Evolutionary conservation across 1,140 invertebrate species (phyloP), one percentile per base, ranked within the genome.

Genomic region (Bursaphelenchus mucronatus): DNA sequence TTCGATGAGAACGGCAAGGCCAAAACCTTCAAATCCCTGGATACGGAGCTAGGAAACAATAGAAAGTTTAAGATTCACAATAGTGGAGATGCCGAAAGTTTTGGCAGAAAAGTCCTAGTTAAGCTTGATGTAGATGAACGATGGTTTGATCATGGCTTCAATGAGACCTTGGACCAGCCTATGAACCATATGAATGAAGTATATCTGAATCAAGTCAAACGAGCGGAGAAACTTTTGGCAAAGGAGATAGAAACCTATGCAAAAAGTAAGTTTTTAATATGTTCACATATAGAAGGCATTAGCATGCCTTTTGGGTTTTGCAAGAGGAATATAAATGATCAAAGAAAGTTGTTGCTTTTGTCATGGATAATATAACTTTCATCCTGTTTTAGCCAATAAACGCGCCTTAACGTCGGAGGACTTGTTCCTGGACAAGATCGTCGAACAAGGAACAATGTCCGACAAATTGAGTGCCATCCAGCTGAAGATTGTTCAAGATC

Each of bases 401-500:
- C 19, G 13, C 19, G 67, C 44, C 6, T 17, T 64, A 3, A 63
- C 62, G 21, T 56, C 54, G 0, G 64, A 76, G 17, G 71, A 63
- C 4, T 52, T 47, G 17, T 74, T 73, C 74, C 44, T 74, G 17
- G 62, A 59, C 19, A 72, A 39, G 8, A 74, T 74, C 9, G 45
- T 64, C 11, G 19, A 44, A 15, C 53, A 59, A 8, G 71, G 71
- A 39, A 77, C 71, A 15, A 61, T 72, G 19, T n/a, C 47, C 0
- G 92, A 95, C 82, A 90, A 89, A 84, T 86, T 94, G 51, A 91
- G 91, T 40, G 91, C 91, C 1, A 86, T 87, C 52, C 88, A 89
- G 30, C 82, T 94, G 8, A 81, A 89, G 15, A 87, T 94, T 62
- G 89, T 94, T 85, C 88, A 93, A 73, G 89, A 88, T 74, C 89